Conservation (phyloP, 2,113 vertebrate genomes). For the Chrysemys picta region DNA sequence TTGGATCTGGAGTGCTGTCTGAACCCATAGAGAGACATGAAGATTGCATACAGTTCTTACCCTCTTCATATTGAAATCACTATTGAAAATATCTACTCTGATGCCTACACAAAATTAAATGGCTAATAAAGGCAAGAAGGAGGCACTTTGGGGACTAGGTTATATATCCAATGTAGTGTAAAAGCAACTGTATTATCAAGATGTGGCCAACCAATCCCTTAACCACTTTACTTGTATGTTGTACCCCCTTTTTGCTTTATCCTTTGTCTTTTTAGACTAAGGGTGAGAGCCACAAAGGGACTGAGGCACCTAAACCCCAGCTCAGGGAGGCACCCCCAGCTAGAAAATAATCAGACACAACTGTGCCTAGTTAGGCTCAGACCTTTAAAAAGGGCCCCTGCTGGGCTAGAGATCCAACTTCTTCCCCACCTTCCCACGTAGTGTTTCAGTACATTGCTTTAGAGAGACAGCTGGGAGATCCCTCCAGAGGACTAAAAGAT, state of each 20-base stretch:
- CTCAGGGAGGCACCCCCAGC: background rate
- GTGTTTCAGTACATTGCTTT: too few relatives aligned
- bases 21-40: background rate
- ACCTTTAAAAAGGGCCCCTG: background rate
- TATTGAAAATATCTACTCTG: background rate
- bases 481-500: too few relatives aligned
- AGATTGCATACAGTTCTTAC: background rate
- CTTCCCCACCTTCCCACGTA: background rate
- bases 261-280: background rate
- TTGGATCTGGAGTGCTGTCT: background rate
- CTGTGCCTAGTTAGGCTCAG: too few relatives aligned
- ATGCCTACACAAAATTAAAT: background rate
- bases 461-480: too few relatives aligned
- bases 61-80: background rate
- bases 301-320: background rate
- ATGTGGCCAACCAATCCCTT: background rate
- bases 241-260: background rate
- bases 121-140: background rate
- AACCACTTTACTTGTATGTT: background rate
- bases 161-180: background rate
- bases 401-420: too few relatives aligned
- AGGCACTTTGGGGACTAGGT: background rate
- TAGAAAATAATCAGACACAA: background rate
- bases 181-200: background rate
- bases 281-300: too few relatives aligned